Percentiles rank a stretch among this genome's conserved stretches.
Evolutionary conservation across 2,797 vertebrate genomes (phyloP).

Genomic region (Leptoclinus maculatus): DNA sequence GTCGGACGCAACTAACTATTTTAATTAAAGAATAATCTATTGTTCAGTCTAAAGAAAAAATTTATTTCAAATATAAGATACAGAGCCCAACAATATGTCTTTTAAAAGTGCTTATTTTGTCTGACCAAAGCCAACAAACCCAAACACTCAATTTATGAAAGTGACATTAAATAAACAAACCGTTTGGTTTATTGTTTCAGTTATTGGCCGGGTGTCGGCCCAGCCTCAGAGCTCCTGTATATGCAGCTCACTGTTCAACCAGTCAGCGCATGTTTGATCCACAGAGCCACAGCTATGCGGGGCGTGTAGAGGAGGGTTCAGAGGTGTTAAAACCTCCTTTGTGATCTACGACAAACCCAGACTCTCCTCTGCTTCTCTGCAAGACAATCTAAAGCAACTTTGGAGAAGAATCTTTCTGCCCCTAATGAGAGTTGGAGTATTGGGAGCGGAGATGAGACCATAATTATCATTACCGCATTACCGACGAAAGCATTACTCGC

Average conservation of each 20-base stretch:
- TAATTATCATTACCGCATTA: constrained; percentile 31
- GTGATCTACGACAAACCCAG: constrained; percentile 30
- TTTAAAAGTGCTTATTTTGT: constrained; percentile 12
- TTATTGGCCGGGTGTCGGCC: constrained; percentile 18
- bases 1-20: neutral
- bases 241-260: constrained; percentile 32
- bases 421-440: constrained; percentile 42
- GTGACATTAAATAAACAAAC: neutral
- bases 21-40: neutral
- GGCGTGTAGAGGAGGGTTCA: constrained; percentile 34
- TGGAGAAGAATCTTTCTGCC: constrained; percentile 34
- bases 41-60: neutral
- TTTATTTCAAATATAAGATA: neutral
- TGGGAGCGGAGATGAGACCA: constrained; percentile 34
- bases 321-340: constrained; percentile 31
- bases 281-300: constrained; percentile 39
- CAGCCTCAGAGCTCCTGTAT: constrained; percentile 24
- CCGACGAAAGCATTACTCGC: neutral
- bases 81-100: neutral
- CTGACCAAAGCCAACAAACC: constrained; percentile 20
- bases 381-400: constrained; percentile 31
- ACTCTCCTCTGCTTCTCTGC: constrained; percentile 9
- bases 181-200: constrained; percentile 47
- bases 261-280: constrained; percentile 45
- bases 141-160: constrained; percentile 5